Percentiles rank a stretch among this genome's conserved stretches.
Evolutionary conservation across 2,113 vertebrate species (phyloP).

Genomic region (Callipepla californica): DNA sequence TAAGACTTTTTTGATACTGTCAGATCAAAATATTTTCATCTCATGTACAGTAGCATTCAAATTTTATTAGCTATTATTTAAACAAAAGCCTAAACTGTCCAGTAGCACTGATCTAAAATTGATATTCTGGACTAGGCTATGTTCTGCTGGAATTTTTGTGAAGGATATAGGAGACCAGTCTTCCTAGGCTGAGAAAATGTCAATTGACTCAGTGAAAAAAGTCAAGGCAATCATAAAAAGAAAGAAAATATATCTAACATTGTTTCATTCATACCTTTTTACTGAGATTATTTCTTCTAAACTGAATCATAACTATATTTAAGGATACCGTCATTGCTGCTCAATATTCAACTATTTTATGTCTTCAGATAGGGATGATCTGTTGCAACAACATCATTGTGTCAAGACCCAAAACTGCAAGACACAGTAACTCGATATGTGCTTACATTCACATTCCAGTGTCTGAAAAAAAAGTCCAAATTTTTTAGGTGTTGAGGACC

Average conservation of each 20-base stretch:
- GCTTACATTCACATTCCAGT: neutral
- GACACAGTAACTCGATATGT: neutral
- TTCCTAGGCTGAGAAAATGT: neutral
- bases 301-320: neutral
- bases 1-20: constrained; percentile 28
- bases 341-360: neutral
- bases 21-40: constrained; percentile 52
- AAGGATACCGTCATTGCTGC: neutral
- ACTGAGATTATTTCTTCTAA: neutral
- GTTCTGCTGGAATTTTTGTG: neutral
- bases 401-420: neutral
- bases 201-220: neutral
- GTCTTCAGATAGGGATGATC: neutral
- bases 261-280: neutral
- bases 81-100: neutral
- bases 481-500: neutral
- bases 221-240: fast-evolving
- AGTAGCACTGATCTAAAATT: neutral
- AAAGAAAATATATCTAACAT: neutral
- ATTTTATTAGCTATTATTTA: neutral
- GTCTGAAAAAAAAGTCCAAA: neutral
- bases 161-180: neutral
- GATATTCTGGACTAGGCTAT: neutral
- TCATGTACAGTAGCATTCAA: neutral
- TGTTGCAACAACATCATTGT: neutral